Evolutionary conservation across 2,888 invertebrate genomes (phyloP), one percentile per base, ranked within the genome.

Genomic region (Uloborus plumipes): DNA sequence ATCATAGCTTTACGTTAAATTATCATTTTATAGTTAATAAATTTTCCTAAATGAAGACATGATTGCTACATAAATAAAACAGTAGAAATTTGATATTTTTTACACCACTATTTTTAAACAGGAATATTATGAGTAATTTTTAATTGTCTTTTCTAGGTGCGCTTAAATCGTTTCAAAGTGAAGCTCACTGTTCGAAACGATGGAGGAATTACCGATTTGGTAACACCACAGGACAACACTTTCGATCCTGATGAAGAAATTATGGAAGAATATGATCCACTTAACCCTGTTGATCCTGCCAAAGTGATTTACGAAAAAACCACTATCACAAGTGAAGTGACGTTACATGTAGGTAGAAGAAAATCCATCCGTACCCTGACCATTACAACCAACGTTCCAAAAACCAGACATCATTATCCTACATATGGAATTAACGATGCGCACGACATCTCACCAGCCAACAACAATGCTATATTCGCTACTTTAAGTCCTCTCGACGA

Each of bases 121-220:
- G 6, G 53, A 53, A 15, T 59, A 1, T 62, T 31, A 16, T 26
- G 26, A 13, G 31, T 13, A 3, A 11, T 22, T 62, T 22, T 31
- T 4, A 70, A 70, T 59, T 39, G 50, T 50, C 26, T 20, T 65
- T 26, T 73, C 6, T 47, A 86, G 86, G 86, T 86, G 16, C 85
- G 85, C 7, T 51, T 86, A 64, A 86, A 86, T 72, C 77, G 86
- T 3, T 86, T 86, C 67, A 86, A 86, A 84, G 86, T 86, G 13
- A 86, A 86, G 59, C 72, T 86, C 0, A 85, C 86, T 6, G 82
- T 81, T n/a, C 81, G 85, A 47, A 84, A 84, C 47, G 85, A 85
- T 22, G 84, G 84, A 50, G 76, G 73, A 39, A 73, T 65, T 1
- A 80, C 72, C n/a, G 78, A 74, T 50, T 64, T 80, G 1, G 82